These are phyloP conservation scores for Channa striata DNA, from an alignment of 2,797 vertebrate genomes.

Conservation along the genomic window DNA sequence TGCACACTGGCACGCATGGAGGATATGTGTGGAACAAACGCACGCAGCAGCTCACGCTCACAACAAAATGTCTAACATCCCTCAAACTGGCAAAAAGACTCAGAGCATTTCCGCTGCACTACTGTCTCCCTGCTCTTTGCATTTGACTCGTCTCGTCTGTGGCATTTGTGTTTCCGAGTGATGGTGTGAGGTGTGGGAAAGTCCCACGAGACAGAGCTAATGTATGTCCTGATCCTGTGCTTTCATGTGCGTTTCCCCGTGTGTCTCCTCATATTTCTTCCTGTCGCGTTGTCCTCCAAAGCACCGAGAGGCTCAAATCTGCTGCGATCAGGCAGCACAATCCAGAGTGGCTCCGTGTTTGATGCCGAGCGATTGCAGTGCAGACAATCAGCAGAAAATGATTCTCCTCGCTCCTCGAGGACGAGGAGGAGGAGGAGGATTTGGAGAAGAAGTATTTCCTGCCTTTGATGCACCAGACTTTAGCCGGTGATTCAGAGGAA, in stretches of 20 bases:
- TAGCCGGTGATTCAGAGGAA: constrained; percentile 15
- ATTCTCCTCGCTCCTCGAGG: not conserved
- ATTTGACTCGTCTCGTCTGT: not conserved
- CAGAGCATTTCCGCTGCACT: not conserved
- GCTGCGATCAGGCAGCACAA: constrained; percentile 7
- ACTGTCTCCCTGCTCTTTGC: not conserved
- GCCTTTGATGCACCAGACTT: constrained; percentile 47
- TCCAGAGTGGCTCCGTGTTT: constrained; percentile 17
- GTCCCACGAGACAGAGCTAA: constrained; percentile 39
- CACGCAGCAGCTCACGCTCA: not conserved
- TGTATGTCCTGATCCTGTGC: constrained; percentile 30
- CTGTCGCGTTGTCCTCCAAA: constrained; percentile 9
- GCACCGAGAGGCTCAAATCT: constrained; percentile 16
- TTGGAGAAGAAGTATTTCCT: constrained; percentile 63
- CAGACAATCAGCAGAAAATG: constrained; percentile 32
- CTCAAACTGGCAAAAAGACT: not conserved
- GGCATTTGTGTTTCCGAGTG: not conserved
- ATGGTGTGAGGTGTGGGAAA: constrained; percentile 22
- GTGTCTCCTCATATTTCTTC: constrained; percentile 33
- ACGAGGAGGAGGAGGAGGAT: constrained; percentile 61
- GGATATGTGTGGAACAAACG: not conserved
- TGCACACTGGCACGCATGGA: no score
- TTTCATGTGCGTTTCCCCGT: constrained; percentile 18
- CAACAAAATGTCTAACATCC: not conserved
- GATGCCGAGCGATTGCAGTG: constrained; percentile 44